These are phyloP conservation scores for Clavelina lepadiformis DNA, from an alignment of 23 tunicate genomes.

Conservation along the genomic window DNA sequence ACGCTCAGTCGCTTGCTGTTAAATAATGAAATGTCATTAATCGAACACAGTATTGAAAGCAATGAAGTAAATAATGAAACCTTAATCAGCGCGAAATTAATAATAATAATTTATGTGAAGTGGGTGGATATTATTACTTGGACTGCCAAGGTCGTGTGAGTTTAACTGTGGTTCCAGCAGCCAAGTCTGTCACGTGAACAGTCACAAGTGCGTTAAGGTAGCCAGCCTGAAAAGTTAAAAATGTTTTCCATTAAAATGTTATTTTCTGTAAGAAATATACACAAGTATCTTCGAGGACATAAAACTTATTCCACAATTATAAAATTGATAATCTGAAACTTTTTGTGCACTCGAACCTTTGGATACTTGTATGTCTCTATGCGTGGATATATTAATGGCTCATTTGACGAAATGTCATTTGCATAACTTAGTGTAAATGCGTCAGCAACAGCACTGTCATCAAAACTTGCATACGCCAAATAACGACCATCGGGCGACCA, in stretches of 20 bases:
- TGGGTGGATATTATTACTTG: conserved; percentile 11
- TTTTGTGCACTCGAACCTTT: conserved; percentile 28
- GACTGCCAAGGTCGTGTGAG: conserved; percentile 22
- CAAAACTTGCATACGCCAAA: conserved; percentile 65
- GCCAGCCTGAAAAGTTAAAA: conserved; percentile 44
- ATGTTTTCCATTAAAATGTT: not conserved
- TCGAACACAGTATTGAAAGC: too few relatives aligned
- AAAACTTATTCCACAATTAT: not conserved
- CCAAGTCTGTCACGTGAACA: conserved; percentile 34
- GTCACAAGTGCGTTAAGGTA: conserved; percentile 26
- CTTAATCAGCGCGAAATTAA: too few relatives aligned
- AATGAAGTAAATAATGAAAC: too few relatives aligned
- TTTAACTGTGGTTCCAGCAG: conserved; percentile 1
- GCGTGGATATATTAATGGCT: conserved; percentile 17
- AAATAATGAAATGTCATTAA: too few relatives aligned
- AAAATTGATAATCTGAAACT: too few relatives aligned
- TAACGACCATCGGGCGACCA: conserved; percentile 73
- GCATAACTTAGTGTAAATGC: conserved; percentile 44
- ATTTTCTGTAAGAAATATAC: not conserved
- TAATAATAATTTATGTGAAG: too few relatives aligned
- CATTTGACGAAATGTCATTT: not conserved
- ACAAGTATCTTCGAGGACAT: not conserved
- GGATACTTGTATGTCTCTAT: conserved; percentile 8
- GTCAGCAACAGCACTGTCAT: conserved; percentile 46
- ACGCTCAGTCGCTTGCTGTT: conserved; percentile 43